Evolutionary conservation across 2,113 vertebrate genomes (phyloP).

Genomic region (Recurvirostra avosetta): DNA sequence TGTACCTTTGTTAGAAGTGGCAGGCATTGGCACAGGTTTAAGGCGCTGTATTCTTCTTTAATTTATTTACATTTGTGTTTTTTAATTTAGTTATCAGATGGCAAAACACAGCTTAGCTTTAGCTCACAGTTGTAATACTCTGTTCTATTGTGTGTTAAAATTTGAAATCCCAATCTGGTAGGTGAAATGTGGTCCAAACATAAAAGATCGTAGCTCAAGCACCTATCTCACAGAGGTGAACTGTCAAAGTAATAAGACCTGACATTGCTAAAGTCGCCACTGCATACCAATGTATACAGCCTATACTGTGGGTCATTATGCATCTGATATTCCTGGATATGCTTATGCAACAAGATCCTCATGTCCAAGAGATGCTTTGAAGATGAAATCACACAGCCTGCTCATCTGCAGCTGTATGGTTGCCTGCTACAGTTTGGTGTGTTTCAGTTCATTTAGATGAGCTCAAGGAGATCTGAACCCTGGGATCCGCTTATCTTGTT

Average conservation of each 20-base stretch:
- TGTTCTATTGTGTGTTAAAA: background rate
- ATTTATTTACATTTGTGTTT: background rate
- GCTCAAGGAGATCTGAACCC: background rate
- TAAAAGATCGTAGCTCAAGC: background rate
- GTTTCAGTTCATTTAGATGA: background rate
- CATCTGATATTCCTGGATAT: background rate
- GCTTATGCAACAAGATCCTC: background rate
- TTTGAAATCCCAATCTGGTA: background rate
- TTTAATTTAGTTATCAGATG: background rate
- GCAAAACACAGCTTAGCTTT: background rate
- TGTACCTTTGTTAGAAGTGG: background rate
- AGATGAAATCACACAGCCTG: background rate
- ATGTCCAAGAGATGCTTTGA: background rate
- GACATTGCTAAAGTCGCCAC: background rate
- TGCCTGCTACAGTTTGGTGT: background rate
- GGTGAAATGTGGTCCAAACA: background rate
- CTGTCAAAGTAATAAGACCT: background rate
- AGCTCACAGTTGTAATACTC: background rate
- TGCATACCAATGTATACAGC: background rate
- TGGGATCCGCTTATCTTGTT: background rate
- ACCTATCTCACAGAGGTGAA: background rate
- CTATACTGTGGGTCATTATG: background rate
- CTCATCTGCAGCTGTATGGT: background rate
- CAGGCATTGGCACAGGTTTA: background rate
- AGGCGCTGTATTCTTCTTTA: background rate